Base-by-base conservation (phyloP, 2,797 vertebrate genomes). In the Anguilla megastoma region DNA sequence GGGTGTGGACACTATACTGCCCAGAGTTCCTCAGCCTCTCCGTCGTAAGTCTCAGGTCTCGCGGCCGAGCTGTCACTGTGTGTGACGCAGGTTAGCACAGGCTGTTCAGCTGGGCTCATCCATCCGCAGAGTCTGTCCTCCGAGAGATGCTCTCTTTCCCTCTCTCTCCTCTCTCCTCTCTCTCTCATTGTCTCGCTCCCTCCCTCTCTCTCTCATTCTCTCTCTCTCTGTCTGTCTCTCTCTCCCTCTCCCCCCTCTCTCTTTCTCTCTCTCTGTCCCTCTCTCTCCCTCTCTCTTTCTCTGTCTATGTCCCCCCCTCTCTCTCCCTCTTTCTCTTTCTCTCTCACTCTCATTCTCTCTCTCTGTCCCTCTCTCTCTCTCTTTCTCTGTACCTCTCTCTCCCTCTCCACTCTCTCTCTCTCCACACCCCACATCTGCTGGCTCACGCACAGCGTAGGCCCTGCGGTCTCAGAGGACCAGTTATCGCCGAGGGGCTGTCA, bases 401-500 rank as follows among this genome's bases (percentile, higher is more conserved):
- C 48, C 63, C 33, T 9, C 52, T 69, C 41, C 69, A 71, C 5
- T 50, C 50, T 50, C 50, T 50, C 50, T 50, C 50, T 50, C 9
- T 50, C 50, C 50, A 6, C 50, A 6, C 8, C 36, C 27, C 66
- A 85, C n/a, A 8, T 18, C 52, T 85, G 36, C 36, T 36, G 36
- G 52, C 84, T 85, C 50, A 14, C 50, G n/a, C 30, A 85, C 24
- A 9, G n/a, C 14, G 36, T 27, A 6, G 50, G 48, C n/a, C n/a
- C 63, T 69, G n/a, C 50, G 3, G 41, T 80, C 76, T 80, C 76
- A 21, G 14, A 41, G 27, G 41, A 7, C 76, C 76, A 50, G 41
- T 80, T 80, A 21, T 80, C 76, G n/a, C 76, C 36, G 10, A 80
- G 76, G 21, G 76, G 41, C 76, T 50, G 76, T 50, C 76, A 80